Evolutionary conservation across 2,797 vertebrate genomes (phyloP), one percentile per base, ranked within the genome.

Genomic region (Peromyscus melanophrys): DNA sequence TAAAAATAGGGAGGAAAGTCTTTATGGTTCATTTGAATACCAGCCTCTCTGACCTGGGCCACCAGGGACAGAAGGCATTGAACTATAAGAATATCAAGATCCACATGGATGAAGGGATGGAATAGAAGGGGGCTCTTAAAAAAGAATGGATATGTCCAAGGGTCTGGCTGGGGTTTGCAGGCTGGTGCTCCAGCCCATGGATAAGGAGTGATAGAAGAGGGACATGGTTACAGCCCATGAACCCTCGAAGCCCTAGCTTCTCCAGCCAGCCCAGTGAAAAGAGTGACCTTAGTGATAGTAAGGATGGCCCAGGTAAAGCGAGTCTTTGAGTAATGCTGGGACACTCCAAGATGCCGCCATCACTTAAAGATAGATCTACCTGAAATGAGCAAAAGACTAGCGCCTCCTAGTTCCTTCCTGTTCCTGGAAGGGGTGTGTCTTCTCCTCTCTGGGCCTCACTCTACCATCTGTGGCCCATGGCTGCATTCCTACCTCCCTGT

Each of bases 1-100:
- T 94, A 85, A 83, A 81, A 88, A 88, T 40, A 89, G 3, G 34
- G 27, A 61, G 75, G 49, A 71, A 93, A 43, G 17, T 71, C n/a
- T 21, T 31, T 67, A 59, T 29, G n/a, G 29, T 17, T 92, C 63
- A 16, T 83, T 90, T 86, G 76, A 80, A 80, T 34, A 78, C 46
- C 75, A 40, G 23, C 0, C 27, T 34, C 14, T 43, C n/a, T 71
- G 87, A 88, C 14, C 76, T 52, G 71, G 34, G 61, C n/a, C 49
- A 49, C 31, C 49, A 59, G 27, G 40, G n/a, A 65, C 21, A 67
- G 69, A 92, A 92, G 13, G 21, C 25, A 83, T 90, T 90, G 80
- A 85, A 92, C 43, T 69, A 21, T 1, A 37, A 23, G 4, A 77
- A 31, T 10, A 34, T 61, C 8, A 31, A 7, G 49, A 69, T n/a